Conservation (phyloP, 2,113 vertebrate species). For the Chloebia gouldiae region DNA sequence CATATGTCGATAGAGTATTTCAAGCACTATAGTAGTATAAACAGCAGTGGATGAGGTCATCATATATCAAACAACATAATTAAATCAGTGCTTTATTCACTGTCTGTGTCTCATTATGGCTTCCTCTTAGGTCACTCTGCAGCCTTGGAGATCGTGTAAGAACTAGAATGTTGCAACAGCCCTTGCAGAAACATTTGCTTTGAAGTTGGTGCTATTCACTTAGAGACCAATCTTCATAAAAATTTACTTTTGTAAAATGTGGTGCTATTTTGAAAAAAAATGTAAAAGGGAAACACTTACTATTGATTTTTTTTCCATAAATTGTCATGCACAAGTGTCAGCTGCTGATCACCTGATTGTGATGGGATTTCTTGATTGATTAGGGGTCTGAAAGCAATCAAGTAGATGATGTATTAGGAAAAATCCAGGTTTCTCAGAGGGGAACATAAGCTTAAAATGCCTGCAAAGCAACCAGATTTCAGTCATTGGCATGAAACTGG, state of each 20-base stretch:
- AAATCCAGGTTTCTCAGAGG: not conserved
- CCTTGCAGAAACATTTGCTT: conserved; percentile 11
- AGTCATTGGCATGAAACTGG: not conserved
- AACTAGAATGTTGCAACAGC: conserved; percentile 9
- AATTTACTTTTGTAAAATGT: not conserved
- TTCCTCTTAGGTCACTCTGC: conserved; percentile 46
- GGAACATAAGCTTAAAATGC: not conserved
- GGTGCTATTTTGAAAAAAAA: not conserved
- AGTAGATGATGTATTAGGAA: not conserved
- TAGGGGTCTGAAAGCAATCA: not conserved
- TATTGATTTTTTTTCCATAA: not conserved
- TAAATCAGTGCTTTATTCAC: conserved; percentile 57
- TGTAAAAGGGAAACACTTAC: not conserved
- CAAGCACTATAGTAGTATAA: conserved; percentile 37
- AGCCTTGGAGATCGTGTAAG: conserved; percentile 29
- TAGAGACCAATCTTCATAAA: conserved; percentile 1
- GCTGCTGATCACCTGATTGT: not conserved
- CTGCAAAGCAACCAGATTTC: not conserved
- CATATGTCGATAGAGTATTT: conserved; percentile 34
- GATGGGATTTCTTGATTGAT: not conserved
- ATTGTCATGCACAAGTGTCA: not conserved
- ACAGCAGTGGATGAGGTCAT: conserved; percentile 54
- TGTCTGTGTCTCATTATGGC: conserved; percentile 57
- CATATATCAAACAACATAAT: conserved; percentile 60
- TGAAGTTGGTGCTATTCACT: conserved; percentile 25